Base-by-base conservation (phyloP, 2,888 invertebrate genomes). In the Caenorhabditis parvicauda region DNA sequence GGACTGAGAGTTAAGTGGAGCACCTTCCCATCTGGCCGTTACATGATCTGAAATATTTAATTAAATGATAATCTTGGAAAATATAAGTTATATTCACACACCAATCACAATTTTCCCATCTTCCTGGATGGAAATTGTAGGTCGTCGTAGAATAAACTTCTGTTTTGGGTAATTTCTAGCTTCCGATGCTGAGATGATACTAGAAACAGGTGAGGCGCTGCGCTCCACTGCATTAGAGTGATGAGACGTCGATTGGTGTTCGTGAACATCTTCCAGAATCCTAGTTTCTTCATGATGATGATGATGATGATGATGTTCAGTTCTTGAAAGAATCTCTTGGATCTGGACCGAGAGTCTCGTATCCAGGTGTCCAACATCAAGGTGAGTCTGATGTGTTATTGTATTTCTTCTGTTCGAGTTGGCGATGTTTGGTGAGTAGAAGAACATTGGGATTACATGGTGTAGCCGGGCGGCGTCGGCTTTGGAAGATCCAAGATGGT, bases 121-220 rank as follows among this genome's bases (percentile, higher is more conserved):
- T 19, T 79, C 78, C 37, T 76, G 74, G 35, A 79, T 76, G 35
- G 78, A 78, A 46, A 79, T 79, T 9, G 79, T 79, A 19, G 79
- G 78, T 49, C 78, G 52, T 43, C 79, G 49, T 14, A 79, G 53
- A 3, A 66, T 49, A 2, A 70, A 44, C 49, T 63, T 67, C 37
- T 59, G 48, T 38, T n/a, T n/a, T 51, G 57, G 27, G 51, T 57
- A n/a, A 42, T 59, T 48, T 24, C 72, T 49, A 0, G 64, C 59
- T 25, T 75, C 74, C 25, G 51, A 39, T 14, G 63, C 64, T 42
- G 75, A 75, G 53, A 74, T 72, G 21, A 75, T 66, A n/a, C 74
- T 72, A 17, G 69, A 67, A 2, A 69, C 70, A 4, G 75, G 75
- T 9, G 76, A 72, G 1, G 65, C 64, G 35, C 64, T 62, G 21